Evolutionary conservation across 1,140 invertebrate species (phyloP), one percentile per base, ranked within the genome.

Genomic region (Drosophila chauvacae): DNA sequence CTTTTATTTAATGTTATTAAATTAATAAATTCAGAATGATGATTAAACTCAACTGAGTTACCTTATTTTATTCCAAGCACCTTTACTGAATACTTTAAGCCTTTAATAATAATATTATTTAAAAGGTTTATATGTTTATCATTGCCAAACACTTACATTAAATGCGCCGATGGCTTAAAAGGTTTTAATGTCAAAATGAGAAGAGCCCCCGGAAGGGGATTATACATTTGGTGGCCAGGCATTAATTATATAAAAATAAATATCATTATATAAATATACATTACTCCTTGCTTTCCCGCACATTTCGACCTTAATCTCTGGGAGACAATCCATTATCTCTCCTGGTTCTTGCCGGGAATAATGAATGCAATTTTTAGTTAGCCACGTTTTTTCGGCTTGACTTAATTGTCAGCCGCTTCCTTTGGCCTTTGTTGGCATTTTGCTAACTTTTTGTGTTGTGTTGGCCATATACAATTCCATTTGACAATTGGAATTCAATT

Each of bases 401-500:
- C 33, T 39, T 60, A 51, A 50, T 33, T 69, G 37, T 62, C 35
- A 14, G 28, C n/a, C 18, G 23, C 20, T 51, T 62, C 33, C 47
- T 69, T 5, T 37, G n/a, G 51, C 18, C 13, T n/a, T 37, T 55
- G 61, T 3, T 37, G 7, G 20, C 18, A 23, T 26, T 55, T 39
- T 14, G n/a, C 20, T 7, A 56, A n/a, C 11, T 61, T 39, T 37
- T 64, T 57, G 44, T 55, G 50, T 64, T 57, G 44, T 55, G 50
- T 57, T 30, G 51, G 45, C 37, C 50, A 44, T 53, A 55, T 55
- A 69, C 62, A 77, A 77, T 77, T 77, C 74, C 73, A 69, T 77
- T 77, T 77, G 63, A 69, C 73, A 77, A 77, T 77, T 69, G 74
- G 39, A 77, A 77, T 77, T 77, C 74, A 77, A 77, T 77, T 77